Conservation (phyloP, 1,140 invertebrate genomes). For the Dreissena polymorpha region DNA sequence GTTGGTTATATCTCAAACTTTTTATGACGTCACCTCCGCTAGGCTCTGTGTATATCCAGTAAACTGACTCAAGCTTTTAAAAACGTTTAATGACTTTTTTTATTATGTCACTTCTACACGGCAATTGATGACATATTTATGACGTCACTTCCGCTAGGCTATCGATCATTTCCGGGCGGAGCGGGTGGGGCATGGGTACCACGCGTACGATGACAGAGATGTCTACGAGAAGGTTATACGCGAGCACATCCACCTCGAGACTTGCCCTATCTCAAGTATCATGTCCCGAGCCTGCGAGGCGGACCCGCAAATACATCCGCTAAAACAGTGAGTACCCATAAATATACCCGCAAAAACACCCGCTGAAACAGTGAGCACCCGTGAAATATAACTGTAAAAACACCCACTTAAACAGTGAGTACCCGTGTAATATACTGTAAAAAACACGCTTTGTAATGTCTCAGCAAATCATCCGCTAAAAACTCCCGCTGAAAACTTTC, state of each 20-base stretch:
- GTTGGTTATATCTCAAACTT: too few species aligned
- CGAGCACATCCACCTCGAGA: slow-evolving; percentile 77
- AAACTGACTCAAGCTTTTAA: too few species aligned
- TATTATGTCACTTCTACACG: too few species aligned
- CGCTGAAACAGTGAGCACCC: slow-evolving; percentile 59
- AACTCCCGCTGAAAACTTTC: slow-evolving; percentile 73
- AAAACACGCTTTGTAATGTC: slow-evolving; percentile 63
- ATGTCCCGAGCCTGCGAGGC: slow-evolving; percentile 81
- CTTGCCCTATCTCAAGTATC: slow-evolving; percentile 83
- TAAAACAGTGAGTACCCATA: slow-evolving; percentile 54
- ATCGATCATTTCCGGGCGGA: slow-evolving; percentile 81
- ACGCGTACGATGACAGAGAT: slow-evolving; percentile 80
- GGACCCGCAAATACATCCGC: slow-evolving; percentile 75
- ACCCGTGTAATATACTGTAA: background rate
- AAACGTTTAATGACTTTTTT: too few species aligned
- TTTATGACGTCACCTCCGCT: too few species aligned
- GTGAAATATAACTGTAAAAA: slow-evolving; percentile 70
- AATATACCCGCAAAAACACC: too few species aligned
- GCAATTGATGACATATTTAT: too few species aligned
- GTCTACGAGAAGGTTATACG: slow-evolving; percentile 79
- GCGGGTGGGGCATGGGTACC: slow-evolving; percentile 85
- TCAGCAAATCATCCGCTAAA: slow-evolving; percentile 30
- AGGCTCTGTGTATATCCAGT: too few species aligned
- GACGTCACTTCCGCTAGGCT: slow-evolving; percentile 71
- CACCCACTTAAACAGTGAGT: slow-evolving; percentile 74